Evolutionary conservation across 2,797 vertebrate species (phyloP), one percentile per base, ranked within the genome.

Genomic region (Cygnus olor): DNA sequence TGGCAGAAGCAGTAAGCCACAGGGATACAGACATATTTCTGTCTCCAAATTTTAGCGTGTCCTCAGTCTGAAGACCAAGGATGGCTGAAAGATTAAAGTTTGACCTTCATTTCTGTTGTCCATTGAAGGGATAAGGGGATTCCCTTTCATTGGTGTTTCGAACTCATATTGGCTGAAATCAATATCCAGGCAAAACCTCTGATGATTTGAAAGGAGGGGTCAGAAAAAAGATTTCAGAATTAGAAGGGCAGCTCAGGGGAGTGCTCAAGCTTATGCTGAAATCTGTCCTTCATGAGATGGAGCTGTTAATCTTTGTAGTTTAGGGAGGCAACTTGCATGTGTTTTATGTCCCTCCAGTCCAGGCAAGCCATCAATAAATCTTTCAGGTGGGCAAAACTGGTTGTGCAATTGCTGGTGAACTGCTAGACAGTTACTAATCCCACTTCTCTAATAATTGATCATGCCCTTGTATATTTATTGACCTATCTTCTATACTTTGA

Each of bases 1-100:
- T 92, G 86, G 82, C 81, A 93, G 82, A 88, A 94, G 77, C 79
- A 91, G 44, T 40, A 63, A 95, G 6, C 38, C 54, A 70, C 58
- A n/a, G 57, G 66, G 86, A 81, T 44, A 79, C 56, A 81, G 63
- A 74, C 34, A 21, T 18, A 42, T 54, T 90, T 89, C 73, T 88
- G 19, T 32, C 64, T 81, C 86, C 69, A 80, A 17, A 80, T 89
- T 78, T 88, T 53, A 58, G 69, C 38, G 32, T 0, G 0, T 69
- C 60, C 81, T 73, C 63, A n/a, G 28, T 34, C 57, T 70, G 40
- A 77, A 90, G 82, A 60, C n/a, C 0, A 1, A 58, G 78, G 72
- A 78, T 58, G 58, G 51, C 30, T 90, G 42, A 66, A 72, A 49
- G 69, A 64, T 57, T 77, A 44, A 77, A 87, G 57, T 80, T 78